Base-by-base conservation (phyloP, 2,888 invertebrate genomes). In the Parelbella ahira region DNA sequence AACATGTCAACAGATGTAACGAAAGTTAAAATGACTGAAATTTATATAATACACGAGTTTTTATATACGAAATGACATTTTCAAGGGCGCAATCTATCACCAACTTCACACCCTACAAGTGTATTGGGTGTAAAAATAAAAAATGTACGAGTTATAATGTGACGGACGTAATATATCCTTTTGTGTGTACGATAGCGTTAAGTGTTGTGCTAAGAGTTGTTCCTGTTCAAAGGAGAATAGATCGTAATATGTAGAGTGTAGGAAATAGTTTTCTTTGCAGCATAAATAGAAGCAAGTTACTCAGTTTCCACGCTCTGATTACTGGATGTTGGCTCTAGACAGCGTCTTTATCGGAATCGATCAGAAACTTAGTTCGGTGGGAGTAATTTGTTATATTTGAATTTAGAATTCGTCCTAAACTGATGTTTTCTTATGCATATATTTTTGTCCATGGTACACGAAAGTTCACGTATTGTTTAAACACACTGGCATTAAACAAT, bases 221-320 rank as follows among this genome's bases (percentile, higher is more conserved):
- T 34, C 28, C 27, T 34, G 15, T 34, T 21, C 41, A 27, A 28
- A n/a, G 21, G 3, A 41, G 33, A 34, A 41, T 41, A 8, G 7
- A 6, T 41, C 33, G 9, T 41, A 41, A 27, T 7, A 27, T 11
- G 27, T 33, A 6, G 5, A 23, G 24, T 30, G 54, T 60, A 74
- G 56, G 70, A 64, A 56, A 55, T 58, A 63, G 56, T 66, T 60
- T 74, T 58, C 60, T 57, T 53, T 60, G 61, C 52, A 53, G 51
- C 49, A 56, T 53, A 60, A 60, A 61, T 55, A 65, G 63, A 63
- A 72, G 69, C 79, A 71, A 71, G 67, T 74, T 74, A 77, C 72
- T 69, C 82, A 83, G 84, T 80, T 86, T 82, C 82, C 84, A 87
- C 87, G 87, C 84, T 87, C 87, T 87, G 82, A 84, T 87, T 82